Base-by-base conservation (phyloP, 2,797 vertebrate genomes). In the Borostomias antarcticus region DNA sequence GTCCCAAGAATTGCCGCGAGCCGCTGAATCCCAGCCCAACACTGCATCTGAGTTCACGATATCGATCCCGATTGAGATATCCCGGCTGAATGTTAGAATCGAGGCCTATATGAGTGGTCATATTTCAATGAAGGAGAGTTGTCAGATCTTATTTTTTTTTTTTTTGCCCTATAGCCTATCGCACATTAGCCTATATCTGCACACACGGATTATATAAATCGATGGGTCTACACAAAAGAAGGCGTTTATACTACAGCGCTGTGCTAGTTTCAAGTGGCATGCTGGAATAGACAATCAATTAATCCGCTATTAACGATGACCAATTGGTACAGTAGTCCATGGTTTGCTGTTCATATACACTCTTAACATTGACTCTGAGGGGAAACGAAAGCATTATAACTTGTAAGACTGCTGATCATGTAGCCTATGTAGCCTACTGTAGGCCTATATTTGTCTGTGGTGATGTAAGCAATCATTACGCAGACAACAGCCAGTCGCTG, bases 31-130 rank as follows among this genome's bases (percentile, higher is more conserved):
- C 82, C 75, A 79, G 70, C 68, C 82, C 81, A 74, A 4, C 68
- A 66, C 79, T 82, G 81, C 86, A 88, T 87, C 81, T 32, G 85
- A 76, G 85, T 83, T 79, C 83, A 74, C 80, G 78, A 85, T 89
- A 87, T 89, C 76, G 70, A 83, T 76, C 84, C 82, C 83, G 80
- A 78, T 80, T 82, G 82, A 89, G 83, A 89, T 88, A 86, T 85
- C 84, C 79, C 85, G 68, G 58, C 47, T 66, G 80, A 85, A 77
- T 75, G 83, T 86, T 74, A 78, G 68, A 82, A 86, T 84, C 85
- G 75, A 87, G 74, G 84, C 68, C 75, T 40, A 26, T 70, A 26
- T 62, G 52, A 10, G 1, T 43, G 9, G 25, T 4, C 5, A 7
- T 30, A n/a, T 53, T 58, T 45, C 23, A 25, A 30, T 13, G 37